These are phyloP conservation scores for Thamnophis sirtalis DNA, from an alignment of 2,113 vertebrate genomes.

Conservation along the genomic window DNA sequence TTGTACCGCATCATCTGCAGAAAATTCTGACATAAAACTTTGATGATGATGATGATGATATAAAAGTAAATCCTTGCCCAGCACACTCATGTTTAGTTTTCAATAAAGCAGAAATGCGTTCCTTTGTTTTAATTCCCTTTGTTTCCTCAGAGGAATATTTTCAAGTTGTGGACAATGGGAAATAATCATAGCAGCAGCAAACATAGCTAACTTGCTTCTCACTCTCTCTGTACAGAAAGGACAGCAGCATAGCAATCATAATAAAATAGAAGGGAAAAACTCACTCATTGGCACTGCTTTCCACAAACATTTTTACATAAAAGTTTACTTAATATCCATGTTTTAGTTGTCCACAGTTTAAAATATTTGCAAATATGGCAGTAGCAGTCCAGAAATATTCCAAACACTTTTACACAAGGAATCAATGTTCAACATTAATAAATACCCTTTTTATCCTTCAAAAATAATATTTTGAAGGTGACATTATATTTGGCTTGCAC, in stretches of 20 bases:
- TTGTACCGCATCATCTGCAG: slow-evolving; percentile 50
- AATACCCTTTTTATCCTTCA: slow-evolving; percentile 67
- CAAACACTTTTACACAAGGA: slow-evolving; percentile 65
- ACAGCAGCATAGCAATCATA: slow-evolving; percentile 54
- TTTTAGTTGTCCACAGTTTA: slow-evolving; percentile 51
- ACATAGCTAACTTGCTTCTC: slow-evolving; percentile 58
- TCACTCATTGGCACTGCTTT: slow-evolving; percentile 36
- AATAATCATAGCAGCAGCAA: slow-evolving; percentile 66
- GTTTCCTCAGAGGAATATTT: slow-evolving; percentile 55
- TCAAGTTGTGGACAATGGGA: slow-evolving; percentile 56
- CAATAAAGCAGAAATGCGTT: slow-evolving; percentile 46
- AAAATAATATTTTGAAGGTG: slow-evolving; percentile 60
- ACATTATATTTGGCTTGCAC: slow-evolving; percentile 63
- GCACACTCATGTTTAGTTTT: slow-evolving; percentile 55
- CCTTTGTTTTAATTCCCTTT: slow-evolving; percentile 43
- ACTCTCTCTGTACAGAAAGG: slow-evolving; percentile 46
- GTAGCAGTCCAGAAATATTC: slow-evolving; percentile 62
- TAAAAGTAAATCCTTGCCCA: slow-evolving; percentile 47
- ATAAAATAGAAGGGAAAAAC: slow-evolving; percentile 46
- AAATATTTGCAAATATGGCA: slow-evolving; percentile 56
- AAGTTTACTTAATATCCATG: slow-evolving; percentile 38
- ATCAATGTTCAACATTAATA: slow-evolving; percentile 69
- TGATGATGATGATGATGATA: slow-evolving; percentile 20
- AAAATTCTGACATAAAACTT: slow-evolving; percentile 63
- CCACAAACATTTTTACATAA: slow-evolving; percentile 46